These are phyloP conservation scores for Sceliomorpha sp. DNA, from an alignment of 2,888 invertebrate species.

Conservation along the genomic window DNA sequence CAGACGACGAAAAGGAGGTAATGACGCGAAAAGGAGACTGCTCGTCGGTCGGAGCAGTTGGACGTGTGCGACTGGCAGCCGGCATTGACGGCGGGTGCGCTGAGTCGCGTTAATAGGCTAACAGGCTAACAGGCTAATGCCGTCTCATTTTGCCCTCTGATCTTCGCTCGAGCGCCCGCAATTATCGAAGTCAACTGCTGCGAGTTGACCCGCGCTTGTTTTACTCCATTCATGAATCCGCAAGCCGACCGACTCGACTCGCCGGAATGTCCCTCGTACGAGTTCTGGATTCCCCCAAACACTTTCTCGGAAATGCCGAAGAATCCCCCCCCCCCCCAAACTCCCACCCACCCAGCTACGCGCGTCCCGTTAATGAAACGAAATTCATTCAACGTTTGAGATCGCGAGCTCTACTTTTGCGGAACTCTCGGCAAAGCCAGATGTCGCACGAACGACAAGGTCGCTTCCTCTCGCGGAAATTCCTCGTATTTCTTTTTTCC, in stretches of 20 bases:
- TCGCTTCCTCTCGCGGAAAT: too few relatives aligned
- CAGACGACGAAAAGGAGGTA: background rate
- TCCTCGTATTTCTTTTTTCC: slow-evolving; percentile 6
- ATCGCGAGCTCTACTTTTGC: too few relatives aligned
- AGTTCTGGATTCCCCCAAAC: background rate
- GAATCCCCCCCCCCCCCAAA: too few relatives aligned
- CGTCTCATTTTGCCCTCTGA: slow-evolving; percentile 75
- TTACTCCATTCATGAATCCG: slow-evolving; percentile 40
- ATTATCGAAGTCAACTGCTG: slow-evolving; percentile 76
- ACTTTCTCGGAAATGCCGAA: background rate
- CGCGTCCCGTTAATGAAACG: slow-evolving; percentile 1
- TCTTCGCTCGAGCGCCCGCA: slow-evolving; percentile 65
- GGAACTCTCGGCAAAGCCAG: too few relatives aligned
- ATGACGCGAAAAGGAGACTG: slow-evolving; percentile 4
- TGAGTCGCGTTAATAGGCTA: slow-evolving; percentile 56
- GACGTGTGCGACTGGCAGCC: slow-evolving; percentile 12
- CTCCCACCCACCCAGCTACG: too few relatives aligned
- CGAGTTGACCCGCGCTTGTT: slow-evolving; percentile 69
- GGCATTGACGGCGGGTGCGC: slow-evolving; percentile 22
- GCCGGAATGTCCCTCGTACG: slow-evolving; percentile 26
- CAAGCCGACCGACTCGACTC: slow-evolving; percentile 9
- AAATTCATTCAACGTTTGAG: background rate
- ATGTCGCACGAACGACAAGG: too few relatives aligned
- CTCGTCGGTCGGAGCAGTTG: slow-evolving; percentile 1
- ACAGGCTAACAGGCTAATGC: slow-evolving; percentile 75